Evolutionary conservation across 1,140 invertebrate genomes (phyloP), one percentile per base, ranked within the genome.

Genomic region (Eurytemora carolleeae): DNA sequence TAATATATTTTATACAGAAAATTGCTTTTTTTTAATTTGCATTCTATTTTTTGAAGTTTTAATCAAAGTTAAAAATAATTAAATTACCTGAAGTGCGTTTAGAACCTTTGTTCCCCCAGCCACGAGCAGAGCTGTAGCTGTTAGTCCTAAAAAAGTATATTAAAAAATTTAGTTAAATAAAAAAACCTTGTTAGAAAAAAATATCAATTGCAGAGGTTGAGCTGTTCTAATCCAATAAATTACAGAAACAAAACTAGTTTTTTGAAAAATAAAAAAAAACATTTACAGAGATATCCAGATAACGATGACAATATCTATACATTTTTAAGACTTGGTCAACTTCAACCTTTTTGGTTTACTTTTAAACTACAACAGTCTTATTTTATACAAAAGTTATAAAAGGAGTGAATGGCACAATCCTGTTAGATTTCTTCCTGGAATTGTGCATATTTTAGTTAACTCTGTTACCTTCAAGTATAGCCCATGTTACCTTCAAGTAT

Each of bases 261-360:
- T 12, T 44, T 12, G n/a, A 44, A 44, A 44, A n/a, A 7, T 44
- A 44, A 7, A 12, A n/a, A 12, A 44, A 44, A 44, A 44, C 7
- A 12, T 12, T n/a, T 7, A 44, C 31, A n/a, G n/a, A 44, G n/a
- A 7, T 7, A 7, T n/a, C 31, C 31, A 12, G 7, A 44, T 12
- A 44, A 44, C 53, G 60, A 24, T 62, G 53, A 2, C 53, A 54
- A 55, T 62, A 52, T 1, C 60, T 54, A 57, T 62, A 56, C 15
- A 54, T 18, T 2, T 19, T 24, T 2, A 62, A 25, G 18, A 53
- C 58, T 18, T 62, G 44, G n/a, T n/a, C n/a, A n/a, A n/a, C n/a
- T n/a, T n/a, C n/a, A n/a, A n/a, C n/a, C n/a, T n/a, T n/a, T n/a
- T n/a, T n/a, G n/a, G n/a, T n/a, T n/a, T n/a, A n/a, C n/a, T n/a